These are phyloP conservation scores for Abrostola tripartita DNA, from an alignment of 2,888 invertebrate species.

Conservation along the genomic window DNA sequence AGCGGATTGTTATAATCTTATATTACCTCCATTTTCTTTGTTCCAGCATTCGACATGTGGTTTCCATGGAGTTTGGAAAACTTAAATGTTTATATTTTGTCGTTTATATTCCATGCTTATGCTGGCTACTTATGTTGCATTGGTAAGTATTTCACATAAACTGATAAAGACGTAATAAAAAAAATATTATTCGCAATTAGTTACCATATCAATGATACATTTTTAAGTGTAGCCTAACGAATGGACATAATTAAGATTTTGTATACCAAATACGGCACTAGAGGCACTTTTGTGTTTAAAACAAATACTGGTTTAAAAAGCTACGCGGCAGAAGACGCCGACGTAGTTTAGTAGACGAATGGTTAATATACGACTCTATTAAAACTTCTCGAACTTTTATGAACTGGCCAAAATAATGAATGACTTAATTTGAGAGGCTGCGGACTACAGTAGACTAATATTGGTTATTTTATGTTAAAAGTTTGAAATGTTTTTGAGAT, in stretches of 20 bases:
- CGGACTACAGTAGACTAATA: neutral
- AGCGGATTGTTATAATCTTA: neutral
- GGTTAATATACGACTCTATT: neutral
- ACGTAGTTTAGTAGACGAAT: neutral
- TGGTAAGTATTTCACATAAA: conserved; percentile 63
- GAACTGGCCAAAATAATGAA: neutral
- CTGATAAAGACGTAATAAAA: neutral
- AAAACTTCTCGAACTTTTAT: neutral
- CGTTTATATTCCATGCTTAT: conserved; percentile 77
- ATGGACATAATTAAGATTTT: no score
- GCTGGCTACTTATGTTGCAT: conserved; percentile 77
- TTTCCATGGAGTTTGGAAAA: conserved; percentile 81
- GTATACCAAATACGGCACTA: no score
- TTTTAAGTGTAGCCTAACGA: no score
- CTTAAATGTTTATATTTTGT: conserved; percentile 69
- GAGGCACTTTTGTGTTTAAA: no score
- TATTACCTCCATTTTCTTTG: conserved; percentile 8
- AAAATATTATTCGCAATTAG: neutral
- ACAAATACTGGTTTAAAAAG: no score
- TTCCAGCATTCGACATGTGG: conserved; percentile 84
- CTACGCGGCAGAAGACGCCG: no score
- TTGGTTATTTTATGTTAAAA: neutral
- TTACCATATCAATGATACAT: no score
- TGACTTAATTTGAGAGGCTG: neutral
- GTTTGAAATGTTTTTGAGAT: no score